A percentile compares a stretch with the other conserved stretches of the same genome.
Evolutionary conservation across 2,797 vertebrate genomes (phyloP).

Genomic region (Hippoglossus hippoglossus): DNA sequence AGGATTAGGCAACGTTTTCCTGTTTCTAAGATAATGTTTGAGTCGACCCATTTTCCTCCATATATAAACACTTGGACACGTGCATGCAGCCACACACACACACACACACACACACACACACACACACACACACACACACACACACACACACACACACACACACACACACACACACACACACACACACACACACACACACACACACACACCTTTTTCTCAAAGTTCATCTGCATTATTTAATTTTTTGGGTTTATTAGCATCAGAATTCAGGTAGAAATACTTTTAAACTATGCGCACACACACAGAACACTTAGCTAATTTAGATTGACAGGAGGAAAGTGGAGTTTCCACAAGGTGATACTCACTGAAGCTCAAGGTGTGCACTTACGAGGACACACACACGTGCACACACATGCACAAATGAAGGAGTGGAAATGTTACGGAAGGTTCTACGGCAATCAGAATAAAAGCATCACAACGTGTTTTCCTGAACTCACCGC

Average conservation of each 20-base stretch:
- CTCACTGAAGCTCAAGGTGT: conserved; percentile 41
- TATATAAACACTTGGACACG: conserved; percentile 31
- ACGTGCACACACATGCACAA: conserved; percentile 20
- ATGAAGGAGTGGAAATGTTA: conserved; percentile 54
- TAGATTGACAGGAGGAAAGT: conserved; percentile 66
- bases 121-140: conserved; percentile 1
- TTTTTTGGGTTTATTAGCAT: rapidly evolving
- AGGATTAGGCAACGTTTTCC: conserved; percentile 76
- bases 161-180: background rate
- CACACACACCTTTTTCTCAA: background rate
- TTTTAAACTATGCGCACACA: background rate
- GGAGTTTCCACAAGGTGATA: conserved; percentile 68
- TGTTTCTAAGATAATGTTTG: conserved; percentile 61
- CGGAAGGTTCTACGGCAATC: conserved; percentile 34
- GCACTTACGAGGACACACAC: conserved; percentile 24
- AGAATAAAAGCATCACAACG: conserved; percentile 43
- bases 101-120: conserved; percentile 1
- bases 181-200: background rate
- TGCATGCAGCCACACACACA: conserved; percentile 1
- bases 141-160: background rate
- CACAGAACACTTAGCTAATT: conserved; percentile 43
- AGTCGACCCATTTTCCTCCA: conserved; percentile 52
- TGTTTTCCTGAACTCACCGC: conserved; percentile 17
- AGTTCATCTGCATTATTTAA: background rate
- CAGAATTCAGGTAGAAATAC: background rate